Percentiles rank a stretch among this genome's conserved stretches.
These are phyloP conservation scores for Umimayanthus kanabou DNA, from an alignment of 92 coral and sea anemone species.

Conservation along the genomic window DNA sequence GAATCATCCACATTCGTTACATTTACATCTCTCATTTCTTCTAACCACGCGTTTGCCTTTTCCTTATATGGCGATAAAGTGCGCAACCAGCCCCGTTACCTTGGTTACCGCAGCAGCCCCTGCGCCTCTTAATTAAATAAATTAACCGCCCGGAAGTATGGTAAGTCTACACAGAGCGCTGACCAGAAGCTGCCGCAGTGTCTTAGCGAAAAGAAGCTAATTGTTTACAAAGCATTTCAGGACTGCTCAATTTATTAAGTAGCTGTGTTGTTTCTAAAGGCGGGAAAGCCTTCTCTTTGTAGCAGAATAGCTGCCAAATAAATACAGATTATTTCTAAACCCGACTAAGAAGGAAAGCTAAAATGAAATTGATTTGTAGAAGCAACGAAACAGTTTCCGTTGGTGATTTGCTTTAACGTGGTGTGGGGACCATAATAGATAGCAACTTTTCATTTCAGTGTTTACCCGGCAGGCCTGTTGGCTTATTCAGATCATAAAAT, in stretches of 20 bases:
- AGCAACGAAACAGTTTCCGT: neutral
- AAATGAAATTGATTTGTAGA: no score
- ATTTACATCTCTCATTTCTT: neutral
- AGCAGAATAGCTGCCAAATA: neutral
- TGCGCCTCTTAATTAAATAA: constrained; percentile 18
- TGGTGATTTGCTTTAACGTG: neutral
- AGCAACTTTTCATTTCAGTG: no score
- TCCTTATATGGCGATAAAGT: constrained; percentile 42
- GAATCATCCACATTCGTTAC: neutral
- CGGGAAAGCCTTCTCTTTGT: neutral
- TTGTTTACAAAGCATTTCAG: neutral
- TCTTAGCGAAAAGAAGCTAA: neutral
- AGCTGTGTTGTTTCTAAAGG: neutral
- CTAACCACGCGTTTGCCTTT: neutral
- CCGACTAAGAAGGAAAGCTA: neutral
- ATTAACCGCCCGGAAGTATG: constrained; percentile 11
- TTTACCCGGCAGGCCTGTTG: no score
- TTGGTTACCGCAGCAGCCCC: neutral
- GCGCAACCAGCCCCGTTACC: neutral
- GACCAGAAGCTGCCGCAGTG: neutral
- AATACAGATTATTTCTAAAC: neutral
- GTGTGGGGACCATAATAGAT: no score
- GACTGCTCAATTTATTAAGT: neutral
- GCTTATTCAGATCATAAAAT: no score
- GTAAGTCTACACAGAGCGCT: constrained; percentile 24